Evolutionary conservation across 2,113 vertebrate species (phyloP), one percentile per base, ranked within the genome.

Genomic region (Lontra canadensis): DNA sequence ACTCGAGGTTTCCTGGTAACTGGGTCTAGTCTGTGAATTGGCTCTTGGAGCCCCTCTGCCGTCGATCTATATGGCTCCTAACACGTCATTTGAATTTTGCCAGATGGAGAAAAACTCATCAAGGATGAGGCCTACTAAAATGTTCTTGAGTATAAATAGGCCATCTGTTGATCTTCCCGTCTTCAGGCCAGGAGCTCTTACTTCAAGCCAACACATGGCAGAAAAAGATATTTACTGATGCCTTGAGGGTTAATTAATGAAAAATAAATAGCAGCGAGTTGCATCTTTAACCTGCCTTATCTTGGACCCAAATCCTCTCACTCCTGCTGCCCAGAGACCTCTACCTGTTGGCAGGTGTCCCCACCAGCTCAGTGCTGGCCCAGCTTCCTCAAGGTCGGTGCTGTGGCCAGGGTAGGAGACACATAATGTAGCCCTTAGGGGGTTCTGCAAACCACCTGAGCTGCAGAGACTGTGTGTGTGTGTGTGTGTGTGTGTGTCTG

Each of bases 71-170:
- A 3, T 61, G 10, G 61, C n/a, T 25, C 6, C 69, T 65, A 42
- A 1, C 0, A 1, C 1, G 0, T 9, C 76, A 26, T n/a, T 88
- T 3, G 0, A 52, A 7, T 23, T 79, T 80, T 88, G 36, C 47
- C 94, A 94, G 63, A 23, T 78, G 81, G 84, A 82, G 79, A 36
- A 71, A 52, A 94, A 47, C 36, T 47, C 90, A 67, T 63, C 42
- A 29, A 59, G 55, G 69, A 49, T 23, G 49, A 61, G 47, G 47
- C 87, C 61, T 36, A 6, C 87, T 49, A 18, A 65, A 52, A 31
- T 17, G 14, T 82, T 55, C 78, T 55, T 78, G 76, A 85, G 71
- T n/a, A 14, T 73, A 47, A 49, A 15, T 7, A 49, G 44, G 55
- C 49, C 90, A 36, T 90, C 90, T 94, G 88, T 59, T 81, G 67